A percentile compares a stretch with the other conserved stretches of the same genome.
Evolutionary conservation across 2,797 vertebrate species (phyloP).

Genomic region (Coccyzus lansbergi): DNA sequence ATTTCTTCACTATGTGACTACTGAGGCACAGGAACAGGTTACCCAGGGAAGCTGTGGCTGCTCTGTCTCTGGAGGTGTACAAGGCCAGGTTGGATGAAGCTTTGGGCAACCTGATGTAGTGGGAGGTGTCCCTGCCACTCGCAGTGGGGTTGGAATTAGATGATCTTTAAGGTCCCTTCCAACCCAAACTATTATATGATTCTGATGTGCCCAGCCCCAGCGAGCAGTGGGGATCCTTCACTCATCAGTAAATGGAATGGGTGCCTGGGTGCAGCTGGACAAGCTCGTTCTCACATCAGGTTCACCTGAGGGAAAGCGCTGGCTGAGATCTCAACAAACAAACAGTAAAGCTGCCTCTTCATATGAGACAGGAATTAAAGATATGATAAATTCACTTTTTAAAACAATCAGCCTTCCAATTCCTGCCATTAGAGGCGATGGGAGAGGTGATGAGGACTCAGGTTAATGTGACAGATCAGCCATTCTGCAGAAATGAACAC

Average conservation of each 20-base stretch:
- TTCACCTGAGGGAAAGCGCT: not conserved
- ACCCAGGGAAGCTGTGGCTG: no score
- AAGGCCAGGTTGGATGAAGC: no score
- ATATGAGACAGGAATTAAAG: not conserved
- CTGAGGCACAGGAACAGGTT: no score
- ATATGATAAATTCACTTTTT: not conserved
- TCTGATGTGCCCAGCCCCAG: fast-evolving
- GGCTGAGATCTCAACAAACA: not conserved
- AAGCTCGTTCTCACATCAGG: fast-evolving
- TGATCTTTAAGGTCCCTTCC: no score
- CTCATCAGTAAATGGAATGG: fast-evolving
- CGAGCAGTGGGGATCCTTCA: not conserved
- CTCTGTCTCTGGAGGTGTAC: no score
- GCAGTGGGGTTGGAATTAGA: no score
- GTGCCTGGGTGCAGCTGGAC: fast-evolving
- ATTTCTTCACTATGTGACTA: no score
- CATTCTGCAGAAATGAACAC: constrained; percentile 17
- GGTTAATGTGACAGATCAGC: constrained; percentile 17
- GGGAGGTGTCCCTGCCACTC: no score
- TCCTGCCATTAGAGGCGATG: not conserved
- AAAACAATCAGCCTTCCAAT: constrained; percentile 13
- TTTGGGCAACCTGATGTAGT: no score
- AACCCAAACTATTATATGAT: not conserved
- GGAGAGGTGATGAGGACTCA: not conserved
- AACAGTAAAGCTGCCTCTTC: not conserved